Percentiles rank a stretch among this genome's conserved stretches.
Conservation (phyloP, 2,797 vertebrate species). For the Sciaenops ocellatus region DNA sequence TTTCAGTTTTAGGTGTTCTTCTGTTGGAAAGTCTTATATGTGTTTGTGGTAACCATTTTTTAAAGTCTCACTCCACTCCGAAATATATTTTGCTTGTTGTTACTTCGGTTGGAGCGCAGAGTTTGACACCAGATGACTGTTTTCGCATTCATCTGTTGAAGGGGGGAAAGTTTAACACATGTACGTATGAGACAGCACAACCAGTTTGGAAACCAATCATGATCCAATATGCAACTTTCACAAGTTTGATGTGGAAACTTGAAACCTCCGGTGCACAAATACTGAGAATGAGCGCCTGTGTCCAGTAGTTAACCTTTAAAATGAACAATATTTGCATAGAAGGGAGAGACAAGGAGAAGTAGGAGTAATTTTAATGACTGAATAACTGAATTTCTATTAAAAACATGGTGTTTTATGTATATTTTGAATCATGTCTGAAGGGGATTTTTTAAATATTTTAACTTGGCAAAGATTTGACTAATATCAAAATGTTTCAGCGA, state of each 20-base stretch:
- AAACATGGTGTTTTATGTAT: neutral
- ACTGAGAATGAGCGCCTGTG: neutral
- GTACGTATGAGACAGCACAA: neutral
- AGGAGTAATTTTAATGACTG: neutral
- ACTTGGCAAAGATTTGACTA: neutral
- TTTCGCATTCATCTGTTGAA: neutral
- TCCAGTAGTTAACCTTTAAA: neutral
- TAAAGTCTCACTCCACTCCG: neutral
- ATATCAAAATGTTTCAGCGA: neutral
- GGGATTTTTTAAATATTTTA: neutral
- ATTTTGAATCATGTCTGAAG: neutral
- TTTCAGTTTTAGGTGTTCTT: too few relatives aligned
- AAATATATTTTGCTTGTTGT: neutral
- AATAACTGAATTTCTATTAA: neutral
- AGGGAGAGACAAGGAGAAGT: neutral
- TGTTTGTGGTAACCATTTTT: neutral
- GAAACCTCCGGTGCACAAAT: neutral
- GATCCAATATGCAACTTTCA: neutral
- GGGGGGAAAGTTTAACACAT: neutral
- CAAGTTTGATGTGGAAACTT: neutral
- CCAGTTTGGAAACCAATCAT: slow-evolving; percentile 3
- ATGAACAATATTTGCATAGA: neutral
- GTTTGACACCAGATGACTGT: slow-evolving; percentile 2
- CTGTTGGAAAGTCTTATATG: neutral
- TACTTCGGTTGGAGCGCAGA: neutral